phyloP scores from a whole-genome alignment of 2,888 invertebrate genomes.

The Steinernema hermaphroditum region DNA sequence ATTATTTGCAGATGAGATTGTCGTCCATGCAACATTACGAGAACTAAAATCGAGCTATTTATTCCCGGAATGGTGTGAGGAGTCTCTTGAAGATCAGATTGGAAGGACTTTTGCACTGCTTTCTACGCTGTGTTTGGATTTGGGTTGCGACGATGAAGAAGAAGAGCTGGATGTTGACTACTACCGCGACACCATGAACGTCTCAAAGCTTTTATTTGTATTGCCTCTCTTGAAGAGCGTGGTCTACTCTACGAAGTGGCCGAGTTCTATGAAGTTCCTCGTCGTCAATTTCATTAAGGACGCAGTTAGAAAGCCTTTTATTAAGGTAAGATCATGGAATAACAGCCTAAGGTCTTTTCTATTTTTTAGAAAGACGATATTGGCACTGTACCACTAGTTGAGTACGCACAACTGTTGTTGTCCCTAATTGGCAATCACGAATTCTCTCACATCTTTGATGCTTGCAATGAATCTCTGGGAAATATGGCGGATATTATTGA shows the following conservation, averaged over 20 bases:
- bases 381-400: not conserved
- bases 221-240: slow-evolving; percentile 38
- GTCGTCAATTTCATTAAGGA: slow-evolving; percentile 14
- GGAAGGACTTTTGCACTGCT: slow-evolving; percentile 52
- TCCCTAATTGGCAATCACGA: not conserved
- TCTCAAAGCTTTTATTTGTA: slow-evolving; percentile 43
- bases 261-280: not conserved
- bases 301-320: not conserved
- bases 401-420: not conserved
- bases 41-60: slow-evolving; percentile 50
- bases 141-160: slow-evolving; percentile 38
- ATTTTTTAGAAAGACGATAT: slow-evolving; percentile 11
- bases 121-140: slow-evolving; percentile 40
- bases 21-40: slow-evolving; percentile 54
- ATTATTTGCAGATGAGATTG: slow-evolving; percentile 49
- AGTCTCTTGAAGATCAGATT: slow-evolving; percentile 49
- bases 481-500: slow-evolving; percentile 24
- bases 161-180: slow-evolving; percentile 38
- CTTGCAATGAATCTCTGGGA: not conserved
- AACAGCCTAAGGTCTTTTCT: too few relatives aligned
- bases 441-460: slow-evolving; percentile 2
- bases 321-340: not conserved
- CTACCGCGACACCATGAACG: slow-evolving; percentile 41
- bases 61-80: slow-evolving; percentile 49
- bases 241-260: not conserved